A percentile compares a stretch with the other conserved stretches of the same genome.
Evolutionary conservation across 2,113 vertebrate genomes (phyloP).

Genomic region (Oreochromis niloticus): DNA sequence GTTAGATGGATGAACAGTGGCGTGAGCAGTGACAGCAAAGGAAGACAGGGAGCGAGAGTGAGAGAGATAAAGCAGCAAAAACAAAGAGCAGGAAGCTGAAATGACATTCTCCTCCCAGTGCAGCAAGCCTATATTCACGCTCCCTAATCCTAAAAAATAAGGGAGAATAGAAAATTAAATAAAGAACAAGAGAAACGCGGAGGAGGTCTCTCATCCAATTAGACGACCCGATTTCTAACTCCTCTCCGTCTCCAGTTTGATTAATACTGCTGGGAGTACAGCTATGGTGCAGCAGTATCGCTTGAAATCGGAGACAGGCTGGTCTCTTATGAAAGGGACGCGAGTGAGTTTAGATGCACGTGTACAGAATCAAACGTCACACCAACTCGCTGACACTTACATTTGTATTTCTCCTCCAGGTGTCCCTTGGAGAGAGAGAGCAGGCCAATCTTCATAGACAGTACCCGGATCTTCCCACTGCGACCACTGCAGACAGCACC

Average conservation of each 20-base stretch:
- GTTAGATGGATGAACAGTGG: constrained; percentile 37
- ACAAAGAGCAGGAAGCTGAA: constrained; percentile 31
- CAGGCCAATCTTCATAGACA: constrained; percentile 94
- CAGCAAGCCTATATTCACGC: constrained; percentile 27
- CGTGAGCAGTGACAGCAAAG: constrained; percentile 35
- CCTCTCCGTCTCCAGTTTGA: constrained; percentile 1
- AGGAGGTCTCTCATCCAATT: constrained; percentile 68
- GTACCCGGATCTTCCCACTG: constrained; percentile 91
- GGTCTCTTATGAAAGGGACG: not conserved
- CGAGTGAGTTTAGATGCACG: not conserved
- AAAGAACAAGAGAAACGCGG: constrained; percentile 36
- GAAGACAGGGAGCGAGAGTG: constrained; percentile 19
- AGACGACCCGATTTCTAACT: constrained; percentile 16
- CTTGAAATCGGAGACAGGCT: not conserved
- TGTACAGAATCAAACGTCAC: not conserved
- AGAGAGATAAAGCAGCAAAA: constrained; percentile 27
- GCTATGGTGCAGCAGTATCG: not conserved
- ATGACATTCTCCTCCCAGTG: constrained; percentile 37
- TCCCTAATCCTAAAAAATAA: constrained; percentile 50
- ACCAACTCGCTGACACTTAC: constrained; percentile 73
- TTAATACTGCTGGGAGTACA: constrained; percentile 36
- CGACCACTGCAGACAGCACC: constrained; percentile 76
- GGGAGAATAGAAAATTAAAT: constrained; percentile 49
- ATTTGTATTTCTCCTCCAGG: constrained; percentile 96
- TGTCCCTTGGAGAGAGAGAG: constrained; percentile 94